These are phyloP conservation scores for Brachionus manjavacas DNA, from an alignment of 1,140 invertebrate species.

Conservation along the genomic window DNA sequence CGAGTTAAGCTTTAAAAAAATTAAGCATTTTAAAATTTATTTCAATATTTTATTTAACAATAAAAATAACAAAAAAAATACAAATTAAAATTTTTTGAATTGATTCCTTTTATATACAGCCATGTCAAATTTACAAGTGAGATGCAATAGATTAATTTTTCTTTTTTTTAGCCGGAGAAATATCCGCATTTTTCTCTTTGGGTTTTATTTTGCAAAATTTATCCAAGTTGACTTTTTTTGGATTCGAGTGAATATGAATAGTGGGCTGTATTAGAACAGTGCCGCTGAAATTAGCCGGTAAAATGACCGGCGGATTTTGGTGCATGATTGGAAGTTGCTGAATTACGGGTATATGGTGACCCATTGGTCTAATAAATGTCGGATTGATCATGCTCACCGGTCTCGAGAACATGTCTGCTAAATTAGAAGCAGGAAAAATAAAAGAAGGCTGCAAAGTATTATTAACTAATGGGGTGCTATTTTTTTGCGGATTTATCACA, in stretches of 20 bases:
- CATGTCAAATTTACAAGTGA: too few species aligned
- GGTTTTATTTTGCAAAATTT: conserved; percentile 38
- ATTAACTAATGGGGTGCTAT: background rate
- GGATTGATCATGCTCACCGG: background rate
- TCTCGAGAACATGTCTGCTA: background rate
- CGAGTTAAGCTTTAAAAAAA: background rate
- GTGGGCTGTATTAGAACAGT: background rate
- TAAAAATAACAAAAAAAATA: background rate
- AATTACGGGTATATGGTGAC: background rate
- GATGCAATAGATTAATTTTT: background rate
- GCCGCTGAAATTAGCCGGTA: conserved; percentile 15
- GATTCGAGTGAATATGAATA: conserved; percentile 29
- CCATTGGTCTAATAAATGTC: background rate
- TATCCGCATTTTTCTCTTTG: background rate
- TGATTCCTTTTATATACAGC: too few species aligned
- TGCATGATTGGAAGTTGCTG: background rate
- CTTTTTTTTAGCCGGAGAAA: background rate
- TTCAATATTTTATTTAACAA: background rate
- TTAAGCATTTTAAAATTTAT: background rate
- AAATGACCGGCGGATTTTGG: background rate
- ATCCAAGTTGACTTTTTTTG: background rate
- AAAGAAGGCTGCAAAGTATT: background rate
- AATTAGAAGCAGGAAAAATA: background rate
- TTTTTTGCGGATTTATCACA: background rate
- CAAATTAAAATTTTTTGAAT: background rate